Base-by-base conservation (phyloP, 2,888 invertebrate species). In the Sisyra terminalis region DNA sequence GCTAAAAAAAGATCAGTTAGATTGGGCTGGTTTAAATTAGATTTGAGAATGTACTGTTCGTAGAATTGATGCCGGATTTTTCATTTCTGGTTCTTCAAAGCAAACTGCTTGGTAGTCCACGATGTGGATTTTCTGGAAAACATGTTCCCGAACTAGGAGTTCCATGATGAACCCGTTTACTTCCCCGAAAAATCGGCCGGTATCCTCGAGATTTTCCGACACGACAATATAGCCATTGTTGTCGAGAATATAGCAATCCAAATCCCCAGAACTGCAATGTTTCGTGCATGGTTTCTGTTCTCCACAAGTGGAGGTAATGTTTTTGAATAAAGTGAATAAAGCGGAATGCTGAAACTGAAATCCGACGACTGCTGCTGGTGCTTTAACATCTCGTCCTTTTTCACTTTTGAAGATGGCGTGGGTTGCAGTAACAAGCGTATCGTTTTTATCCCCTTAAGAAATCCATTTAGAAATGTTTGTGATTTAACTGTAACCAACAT, bases 21-120 rank as follows among this genome's bases (percentile, higher is more conserved):
- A 24, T 43, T 39, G 17, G 44, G 15, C 38, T 36, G 16, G 31
- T 24, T 15, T n/a, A 45, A 9, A 18, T 29, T 32, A 31, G 29
- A 29, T 34, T 44, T 29, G 18, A 13, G n/a, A 43, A 48, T 57
- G 55, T 54, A 64, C 64, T 42, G 59, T 57, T 8, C 52, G 40
- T 29, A 61, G 45, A 37, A 46, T 55, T 8, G 57, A 50, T 2
- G 63, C 62, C n/a, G 59, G 56, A 51, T 54, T 84, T 11, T 69
- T 67, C 3, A 71, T 71, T 46, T 70, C 71, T 49, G 70, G 75
- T 41, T 71, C 70, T 48, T 80, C 73, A 52, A 86, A 84, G 59
- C 90, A 92, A 14, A 89, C 85, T 0, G 84, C 88, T 62, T 92
- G 92, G 57, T 90, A 92, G 59, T 92, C 90, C 49, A 79, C 79